Evolutionary conservation across 2,113 vertebrate species (phyloP).

Genomic region (Neodon shergylaensis): DNA sequence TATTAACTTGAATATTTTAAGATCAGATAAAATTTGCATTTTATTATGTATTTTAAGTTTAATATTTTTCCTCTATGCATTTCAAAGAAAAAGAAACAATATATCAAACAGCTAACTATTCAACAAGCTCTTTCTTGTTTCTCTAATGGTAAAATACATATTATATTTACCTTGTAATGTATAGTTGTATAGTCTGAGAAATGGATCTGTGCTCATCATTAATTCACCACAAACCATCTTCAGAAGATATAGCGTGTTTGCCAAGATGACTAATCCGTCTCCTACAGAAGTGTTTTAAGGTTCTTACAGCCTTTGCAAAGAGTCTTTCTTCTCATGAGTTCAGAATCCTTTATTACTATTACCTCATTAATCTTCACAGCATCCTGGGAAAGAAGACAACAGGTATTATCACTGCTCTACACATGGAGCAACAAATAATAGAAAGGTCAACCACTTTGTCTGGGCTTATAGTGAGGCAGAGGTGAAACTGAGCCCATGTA

Average conservation of each 20-base stretch:
- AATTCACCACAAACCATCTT: conserved; percentile 11
- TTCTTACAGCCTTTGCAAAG: conserved; percentile 48
- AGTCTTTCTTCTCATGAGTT: conserved; percentile 43
- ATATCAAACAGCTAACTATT: not conserved
- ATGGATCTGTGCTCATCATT: conserved; percentile 25
- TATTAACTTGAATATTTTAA: not conserved
- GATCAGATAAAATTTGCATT: not conserved
- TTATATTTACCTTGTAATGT: not conserved
- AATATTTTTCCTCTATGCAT: not conserved
- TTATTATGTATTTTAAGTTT: conserved; percentile 24
- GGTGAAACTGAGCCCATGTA: rapidly evolving
- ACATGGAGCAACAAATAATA: conserved; percentile 38
- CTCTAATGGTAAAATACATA: not conserved
- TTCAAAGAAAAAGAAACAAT: conserved; percentile 1
- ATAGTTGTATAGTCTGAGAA: not conserved
- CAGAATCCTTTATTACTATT: conserved; percentile 53
- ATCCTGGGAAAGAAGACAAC: conserved; percentile 61
- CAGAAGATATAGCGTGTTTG: not conserved
- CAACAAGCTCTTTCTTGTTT: not conserved
- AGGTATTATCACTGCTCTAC: conserved; percentile 47
- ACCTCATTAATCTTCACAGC: conserved; percentile 71
- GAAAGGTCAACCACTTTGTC: conserved; percentile 35
- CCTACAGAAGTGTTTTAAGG: conserved; percentile 3
- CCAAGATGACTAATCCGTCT: not conserved
- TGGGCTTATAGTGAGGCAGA: not conserved